Evolutionary conservation across 2,113 vertebrate genomes (phyloP).

Genomic region (Oxyruncus cristatus): DNA sequence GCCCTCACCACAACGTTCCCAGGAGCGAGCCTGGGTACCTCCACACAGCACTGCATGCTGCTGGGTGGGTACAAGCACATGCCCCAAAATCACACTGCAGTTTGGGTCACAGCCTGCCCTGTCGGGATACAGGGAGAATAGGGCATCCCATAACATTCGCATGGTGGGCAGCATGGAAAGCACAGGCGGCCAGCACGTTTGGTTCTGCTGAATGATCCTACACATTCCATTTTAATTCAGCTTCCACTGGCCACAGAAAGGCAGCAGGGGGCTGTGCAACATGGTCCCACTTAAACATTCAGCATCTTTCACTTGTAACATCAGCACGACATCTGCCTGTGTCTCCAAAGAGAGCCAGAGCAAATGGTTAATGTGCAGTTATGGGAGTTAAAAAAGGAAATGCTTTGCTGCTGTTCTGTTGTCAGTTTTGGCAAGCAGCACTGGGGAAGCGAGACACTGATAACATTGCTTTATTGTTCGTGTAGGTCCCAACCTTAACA

Average conservation of each 20-base stretch:
- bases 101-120: neutral
- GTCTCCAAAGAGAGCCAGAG: neutral
- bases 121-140: fast-evolving
- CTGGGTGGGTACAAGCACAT: neutral
- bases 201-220: neutral
- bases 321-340: neutral
- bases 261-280: neutral
- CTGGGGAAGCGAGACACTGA: slow-evolving; percentile 56
- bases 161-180: fast-evolving
- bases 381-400: slow-evolving; percentile 60
- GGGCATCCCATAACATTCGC: fast-evolving
- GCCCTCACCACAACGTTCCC: neutral
- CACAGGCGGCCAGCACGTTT: neutral
- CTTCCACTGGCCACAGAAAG: neutral
- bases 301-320: neutral
- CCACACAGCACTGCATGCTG: neutral
- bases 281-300: neutral
- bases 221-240: neutral
- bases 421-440: slow-evolving; percentile 69
- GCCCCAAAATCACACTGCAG: neutral
- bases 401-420: slow-evolving; percentile 53
- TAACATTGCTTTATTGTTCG: slow-evolving; percentile 79
- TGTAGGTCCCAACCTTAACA: slow-evolving; percentile 73
- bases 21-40: neutral
- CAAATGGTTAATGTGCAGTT: slow-evolving; percentile 47